Conservation (phyloP, 2,113 vertebrate species). For the Columba livia region DNA sequence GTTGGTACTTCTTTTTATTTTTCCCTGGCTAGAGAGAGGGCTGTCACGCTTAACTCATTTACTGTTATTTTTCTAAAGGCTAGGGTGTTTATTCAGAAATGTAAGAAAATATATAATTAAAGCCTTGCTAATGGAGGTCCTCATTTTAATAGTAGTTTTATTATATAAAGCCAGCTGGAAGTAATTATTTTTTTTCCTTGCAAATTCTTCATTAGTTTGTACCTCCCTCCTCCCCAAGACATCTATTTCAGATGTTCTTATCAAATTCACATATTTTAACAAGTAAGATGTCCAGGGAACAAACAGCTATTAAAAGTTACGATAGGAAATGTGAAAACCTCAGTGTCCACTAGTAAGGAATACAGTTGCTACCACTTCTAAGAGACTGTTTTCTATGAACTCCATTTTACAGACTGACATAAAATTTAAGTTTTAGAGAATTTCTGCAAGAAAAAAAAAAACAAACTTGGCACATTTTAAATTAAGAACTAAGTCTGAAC, state of each 20-base stretch:
- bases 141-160: constrained; percentile 74
- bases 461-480: background rate
- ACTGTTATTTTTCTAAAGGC: constrained; percentile 41
- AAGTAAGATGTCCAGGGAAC: constrained; percentile 48
- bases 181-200: constrained; percentile 68
- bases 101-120: constrained; percentile 65
- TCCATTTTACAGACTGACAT: background rate
- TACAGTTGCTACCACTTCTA: background rate
- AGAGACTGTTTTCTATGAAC: background rate
- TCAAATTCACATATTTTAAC: constrained; percentile 38
- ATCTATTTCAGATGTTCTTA: constrained; percentile 55
- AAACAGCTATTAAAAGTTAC: constrained; percentile 48
- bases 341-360: background rate
- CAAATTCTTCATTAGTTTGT: constrained; percentile 62
- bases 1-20: constrained; percentile 75
- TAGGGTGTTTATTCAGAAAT: constrained; percentile 28
- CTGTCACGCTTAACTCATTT: constrained; percentile 57
- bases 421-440: background rate
- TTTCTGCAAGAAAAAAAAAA: background rate
- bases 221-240: constrained; percentile 29
- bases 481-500: background rate
- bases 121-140: constrained; percentile 58
- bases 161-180: constrained; percentile 74
- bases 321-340: constrained; percentile 44
- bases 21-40: constrained; percentile 72